Evolutionary conservation across 2,113 vertebrate genomes (phyloP), one percentile per base, ranked within the genome.

Genomic region (Brachionichthys hirsutus): DNA sequence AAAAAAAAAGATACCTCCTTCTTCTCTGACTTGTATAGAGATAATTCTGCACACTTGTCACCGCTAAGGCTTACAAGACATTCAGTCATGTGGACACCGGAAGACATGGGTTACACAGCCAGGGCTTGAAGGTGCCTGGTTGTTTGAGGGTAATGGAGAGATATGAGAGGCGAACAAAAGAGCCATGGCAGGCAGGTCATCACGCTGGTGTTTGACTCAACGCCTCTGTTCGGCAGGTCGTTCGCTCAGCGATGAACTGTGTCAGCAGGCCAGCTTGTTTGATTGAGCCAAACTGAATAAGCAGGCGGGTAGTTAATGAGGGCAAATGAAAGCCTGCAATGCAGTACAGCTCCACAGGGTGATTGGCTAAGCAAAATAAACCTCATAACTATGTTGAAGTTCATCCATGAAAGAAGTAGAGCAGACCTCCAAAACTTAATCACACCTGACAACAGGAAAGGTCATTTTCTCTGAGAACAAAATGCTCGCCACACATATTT

Each of bases 271-370:
- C 77, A 84, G 75, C 66, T 76, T 66, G 36, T 70, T 78, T 57
- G 46, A 75, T 72, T 44, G 7, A 70, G 47, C 18, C n/a, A 42
- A 76, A 78, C 35, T 68, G 80, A 86, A 87, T 78, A 89, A 87
- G 88, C 75, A 80, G 84, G 78, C 14, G 67, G 67, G 75, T 62
- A 58, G 85, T 73, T 86, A 69, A 87, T 85, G 82, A 76, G 71
- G 54, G 69, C 82, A 78, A 77, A 80, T 81, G 58, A 67, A 83
- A 77, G 22, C 81, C 74, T 47, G 80, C 75, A 77, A 78, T 83
- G 59, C 56, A 54, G 60, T 55, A 62, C 42, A 73, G 67, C 20
- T 52, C 49, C 51, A 43, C 52, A 22, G 61, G 57, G 52, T 84
- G 80, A 85, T 86, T 82, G 81, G 58, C 70, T 73, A 74, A 72